Base-by-base conservation (phyloP, 2,888 invertebrate genomes). In the Lampropteryx suffumata region DNA sequence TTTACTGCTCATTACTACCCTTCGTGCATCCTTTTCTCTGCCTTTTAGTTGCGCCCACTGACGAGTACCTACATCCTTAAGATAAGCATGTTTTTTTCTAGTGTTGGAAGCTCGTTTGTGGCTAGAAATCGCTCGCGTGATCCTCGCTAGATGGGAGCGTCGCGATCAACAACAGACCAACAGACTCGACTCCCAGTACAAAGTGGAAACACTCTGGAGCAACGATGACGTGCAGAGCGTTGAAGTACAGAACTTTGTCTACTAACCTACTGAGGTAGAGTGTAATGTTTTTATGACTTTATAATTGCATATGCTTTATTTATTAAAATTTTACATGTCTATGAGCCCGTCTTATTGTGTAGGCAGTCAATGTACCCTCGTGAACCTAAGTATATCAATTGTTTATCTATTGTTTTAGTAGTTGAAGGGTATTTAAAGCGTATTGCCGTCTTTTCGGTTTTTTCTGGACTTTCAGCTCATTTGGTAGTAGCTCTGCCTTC, bases 171-270 rank as follows among this genome's bases (percentile, higher is more conserved):
- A 69, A 44, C 50, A 62, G 13, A 57, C 57, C 8, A 41, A 57
- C 0, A 43, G 64, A 0, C 61, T 55, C 1, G 65, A 67, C 13
- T 33, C 71, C 0, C 64, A 63, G 7, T 73, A 74, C 37, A 81
- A 83, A 50, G 69, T 84, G 0, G 77, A 86, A 47, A 86, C 86
- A 0, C 67, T 86, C 0, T 85, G 85, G 84, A 84, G 80, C 59
- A 83, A 84, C 37, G 84, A 84, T 0, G 86, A 85, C 7, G 79
- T 79, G 1, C 84, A 80, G 24, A 88, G 88, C 57, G 72, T 89
- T 4, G 88, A 89, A 73, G 76, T 88, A 26, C 72, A 74, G 11
- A 88, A 85, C 61, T 84, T 76, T 39, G 60, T 84, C 5, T 87
- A 87, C 59, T 85, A 46, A 48, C 83, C 5, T 87, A 87, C 59